Conservation (phyloP, 2,888 invertebrate genomes). For the Cataglyphis cursor region DNA sequence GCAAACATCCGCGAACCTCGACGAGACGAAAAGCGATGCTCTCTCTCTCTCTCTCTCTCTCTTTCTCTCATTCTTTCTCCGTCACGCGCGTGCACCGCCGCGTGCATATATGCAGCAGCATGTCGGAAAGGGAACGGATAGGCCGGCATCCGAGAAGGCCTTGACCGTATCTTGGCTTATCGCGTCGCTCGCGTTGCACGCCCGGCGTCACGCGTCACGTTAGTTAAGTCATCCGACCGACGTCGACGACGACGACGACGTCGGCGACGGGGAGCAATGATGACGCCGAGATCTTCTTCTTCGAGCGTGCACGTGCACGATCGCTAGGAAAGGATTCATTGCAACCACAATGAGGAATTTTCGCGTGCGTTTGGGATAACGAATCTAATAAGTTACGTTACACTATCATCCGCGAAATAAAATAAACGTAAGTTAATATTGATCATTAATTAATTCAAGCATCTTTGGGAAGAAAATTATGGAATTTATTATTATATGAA, state of each 20-base stretch:
- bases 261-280: constrained; percentile 23
- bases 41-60: constrained; percentile 2
- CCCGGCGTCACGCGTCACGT: constrained; percentile 78
- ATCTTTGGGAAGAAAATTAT: not conserved
- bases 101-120: constrained; percentile 52
- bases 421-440: not conserved
- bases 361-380: not conserved
- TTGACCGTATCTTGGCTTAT: constrained; percentile 87
- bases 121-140: constrained; percentile 85
- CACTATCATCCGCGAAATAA: not conserved
- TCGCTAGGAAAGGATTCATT: constrained; percentile 21
- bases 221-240: constrained; percentile 56
- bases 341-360: too few species aligned
- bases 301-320: constrained; percentile 10
- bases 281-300: constrained; percentile 28
- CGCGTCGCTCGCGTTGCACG: constrained; percentile 83
- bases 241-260: constrained; percentile 10
- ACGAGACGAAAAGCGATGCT: constrained; percentile 36
- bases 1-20: constrained; percentile 14
- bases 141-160: constrained; percentile 85
- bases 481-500: not conserved
- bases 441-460: not conserved
- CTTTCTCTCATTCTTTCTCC: not conserved
- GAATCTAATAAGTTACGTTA: not conserved
- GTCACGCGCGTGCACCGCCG: constrained; percentile 28